A percentile compares a stretch with the other conserved stretches of the same genome.
Evolutionary conservation across 2,888 invertebrate genomes (phyloP).

Genomic region (Miltochrista miniata): DNA sequence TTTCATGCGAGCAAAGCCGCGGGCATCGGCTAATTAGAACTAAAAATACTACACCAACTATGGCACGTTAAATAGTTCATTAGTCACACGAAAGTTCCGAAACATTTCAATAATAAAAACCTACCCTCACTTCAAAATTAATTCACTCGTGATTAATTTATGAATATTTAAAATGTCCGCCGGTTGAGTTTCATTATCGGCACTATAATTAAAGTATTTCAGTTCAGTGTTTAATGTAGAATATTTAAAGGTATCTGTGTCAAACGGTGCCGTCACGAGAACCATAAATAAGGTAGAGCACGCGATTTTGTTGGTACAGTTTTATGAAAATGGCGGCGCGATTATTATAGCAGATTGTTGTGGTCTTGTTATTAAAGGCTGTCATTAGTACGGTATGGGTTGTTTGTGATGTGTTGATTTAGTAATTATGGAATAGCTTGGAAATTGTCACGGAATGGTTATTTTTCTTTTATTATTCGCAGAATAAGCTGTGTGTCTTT

Average conservation of each 20-base stretch:
- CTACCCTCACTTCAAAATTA: constrained; percentile 7
- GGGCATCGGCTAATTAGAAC: too few species aligned
- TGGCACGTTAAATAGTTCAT: too few species aligned
- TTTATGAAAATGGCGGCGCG: constrained; percentile 17
- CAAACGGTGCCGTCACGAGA: constrained; percentile 48
- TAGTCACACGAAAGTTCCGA: too few species aligned
- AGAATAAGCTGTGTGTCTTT: too few species aligned
- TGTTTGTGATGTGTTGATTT: not conserved
- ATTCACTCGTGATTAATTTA: constrained; percentile 13
- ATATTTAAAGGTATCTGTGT: constrained; percentile 48
- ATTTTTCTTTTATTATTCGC: too few species aligned
- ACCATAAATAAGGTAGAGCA: constrained; percentile 38
- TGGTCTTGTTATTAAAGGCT: not conserved
- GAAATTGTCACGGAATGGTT: not conserved
- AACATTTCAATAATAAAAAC: constrained; percentile 4
- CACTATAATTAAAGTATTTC: constrained; percentile 39
- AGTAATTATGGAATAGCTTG: not conserved
- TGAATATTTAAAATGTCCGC: constrained; percentile 26
- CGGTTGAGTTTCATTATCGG: constrained; percentile 32
- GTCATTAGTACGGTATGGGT: constrained; percentile 5
- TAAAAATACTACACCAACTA: too few species aligned
- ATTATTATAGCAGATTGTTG: constrained; percentile 8
- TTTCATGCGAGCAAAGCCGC: too few species aligned
- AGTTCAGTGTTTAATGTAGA: constrained; percentile 43
- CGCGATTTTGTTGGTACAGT: constrained; percentile 38